Conservation (phyloP, 2,797 vertebrate genomes). For the Platalea minor region DNA sequence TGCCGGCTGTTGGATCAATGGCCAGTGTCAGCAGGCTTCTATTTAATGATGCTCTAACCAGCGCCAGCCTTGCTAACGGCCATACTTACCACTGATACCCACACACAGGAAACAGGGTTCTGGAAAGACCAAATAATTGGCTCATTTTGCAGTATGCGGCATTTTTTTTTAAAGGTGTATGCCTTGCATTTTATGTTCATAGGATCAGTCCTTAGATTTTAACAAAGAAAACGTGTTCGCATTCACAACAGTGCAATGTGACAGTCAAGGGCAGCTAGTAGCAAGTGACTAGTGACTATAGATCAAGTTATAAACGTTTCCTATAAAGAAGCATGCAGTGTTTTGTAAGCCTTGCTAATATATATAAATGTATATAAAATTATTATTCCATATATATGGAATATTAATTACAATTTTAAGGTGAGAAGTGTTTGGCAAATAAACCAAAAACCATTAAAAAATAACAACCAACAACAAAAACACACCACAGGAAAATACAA, state of each 20-base stretch:
- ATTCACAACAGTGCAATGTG: background rate
- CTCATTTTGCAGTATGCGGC: constrained; percentile 47
- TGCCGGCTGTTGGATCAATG: constrained; percentile 74
- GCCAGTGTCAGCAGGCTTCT: constrained; percentile 75
- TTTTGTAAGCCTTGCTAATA: background rate
- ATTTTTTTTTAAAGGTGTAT: constrained; percentile 32
- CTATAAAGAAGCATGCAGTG: background rate
- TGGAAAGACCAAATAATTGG: constrained; percentile 74
- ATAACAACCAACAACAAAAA: background rate
- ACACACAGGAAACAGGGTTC: background rate
- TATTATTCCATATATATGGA: background rate
- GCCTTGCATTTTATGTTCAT: constrained; percentile 38
- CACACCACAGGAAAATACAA: background rate
- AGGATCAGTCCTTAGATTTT: constrained; percentile 5
- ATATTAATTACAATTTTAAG: background rate
- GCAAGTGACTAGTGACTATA: background rate
- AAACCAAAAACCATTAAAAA: background rate
- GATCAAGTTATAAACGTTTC: background rate
- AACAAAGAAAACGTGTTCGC: constrained; percentile 12
- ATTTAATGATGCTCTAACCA: constrained; percentile 73
- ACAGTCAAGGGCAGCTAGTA: background rate
- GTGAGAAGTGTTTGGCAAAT: background rate
- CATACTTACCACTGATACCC: constrained; percentile 62
- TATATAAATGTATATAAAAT: background rate
- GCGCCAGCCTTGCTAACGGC: constrained; percentile 65